Base-by-base conservation (phyloP, 1,140 invertebrate genomes). In the Pomacea maculata region DNA sequence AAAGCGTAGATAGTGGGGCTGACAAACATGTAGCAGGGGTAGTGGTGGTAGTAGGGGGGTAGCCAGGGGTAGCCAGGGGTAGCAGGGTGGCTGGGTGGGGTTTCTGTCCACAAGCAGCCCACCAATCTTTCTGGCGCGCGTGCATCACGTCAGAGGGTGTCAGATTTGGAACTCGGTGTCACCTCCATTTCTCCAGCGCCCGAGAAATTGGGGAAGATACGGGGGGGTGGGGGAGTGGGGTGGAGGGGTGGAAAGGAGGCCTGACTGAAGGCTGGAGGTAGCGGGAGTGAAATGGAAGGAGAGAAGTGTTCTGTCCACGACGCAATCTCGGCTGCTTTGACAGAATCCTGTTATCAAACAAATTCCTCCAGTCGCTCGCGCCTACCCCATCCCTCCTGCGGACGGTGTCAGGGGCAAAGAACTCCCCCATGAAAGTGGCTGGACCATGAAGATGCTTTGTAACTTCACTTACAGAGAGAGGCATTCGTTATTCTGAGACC, bases 331-430 rank as follows among this genome's bases (percentile, higher is more conserved):
- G 65, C 54, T 78, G 45, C 67, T 63, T 57, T 78, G 77, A 78
- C 77, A 78, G 77, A 78, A 78, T 70, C 65, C 77, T 71, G 77
- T 78, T 78, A 70, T 71, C 67, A 57, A 78, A 78, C 65, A 57
- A 70, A 78, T 78, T 78, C 77, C 77, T 70, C 67, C 52, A 78
- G 63, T 78, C 45, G 77, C 54, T 57, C 68, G 77, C 67, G 52
- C 75, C 75, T 14, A 21, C 65, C 65, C n/a, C 77, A 25, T 78
- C 77, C 65, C 6, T 78, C 11, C n/a, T 11, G 10, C 12, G 10
- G 29, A 12, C 67, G 67, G 67, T 70, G 67, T 14, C 11, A n/a
- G n/a, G 67, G n/a, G 29, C 21, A 70, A 34, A 70, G 1, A 70
- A 10, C 11, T 8, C 21, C 67, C 67, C 67, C 21, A 11, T 21